Base-by-base conservation (phyloP, 2,113 vertebrate species). In the Cercocebus atys region DNA sequence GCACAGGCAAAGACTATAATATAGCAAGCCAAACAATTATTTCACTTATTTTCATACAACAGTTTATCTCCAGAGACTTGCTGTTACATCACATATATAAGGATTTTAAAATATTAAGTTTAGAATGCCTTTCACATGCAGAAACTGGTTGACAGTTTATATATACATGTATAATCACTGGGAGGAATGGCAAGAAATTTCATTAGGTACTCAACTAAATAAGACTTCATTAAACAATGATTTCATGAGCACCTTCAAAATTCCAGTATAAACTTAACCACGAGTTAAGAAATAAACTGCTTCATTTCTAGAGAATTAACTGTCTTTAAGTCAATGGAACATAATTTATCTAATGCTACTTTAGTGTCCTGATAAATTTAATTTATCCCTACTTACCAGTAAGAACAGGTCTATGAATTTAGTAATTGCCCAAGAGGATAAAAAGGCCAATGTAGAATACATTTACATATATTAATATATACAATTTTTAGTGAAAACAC, bases 401-500 rank as follows among this genome's bases (percentile, higher is more conserved):
- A 93, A 94, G 93, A 97, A 90, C 73, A 96, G 93, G 66, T 91
- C 95, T 97, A 93, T 97, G 94, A 98, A 97, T 96, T 90, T 84
- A 97, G 90, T 95, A 97, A 97, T 86, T 97, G 43, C 52, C 91
- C 93, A 95, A 93, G 84, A 97, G 82, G 73, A 95, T 96, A 93
- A 95, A 97, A 97, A 91, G 85, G 91, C 96, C 94, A 97, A 93
- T 52, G 73, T 87, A 97, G 93, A 98, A 97, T 97, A 97, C 2
- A 97, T 97, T 97, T 96, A 81, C 88, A 97, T 97, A 88, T 90
- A 94, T 98, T 96, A 98, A 94, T 66, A 96, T 88, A 95, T 79
- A 30, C 90, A 78, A 87, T 85, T 95, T 97, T 94, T 95, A 93
- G 70, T 95, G 55, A 96, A 88, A 35, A 95, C 96, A 88, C 52